phyloP scores from a whole-genome alignment of 2,797 vertebrate species.

The Intellagama lesueurii region DNA sequence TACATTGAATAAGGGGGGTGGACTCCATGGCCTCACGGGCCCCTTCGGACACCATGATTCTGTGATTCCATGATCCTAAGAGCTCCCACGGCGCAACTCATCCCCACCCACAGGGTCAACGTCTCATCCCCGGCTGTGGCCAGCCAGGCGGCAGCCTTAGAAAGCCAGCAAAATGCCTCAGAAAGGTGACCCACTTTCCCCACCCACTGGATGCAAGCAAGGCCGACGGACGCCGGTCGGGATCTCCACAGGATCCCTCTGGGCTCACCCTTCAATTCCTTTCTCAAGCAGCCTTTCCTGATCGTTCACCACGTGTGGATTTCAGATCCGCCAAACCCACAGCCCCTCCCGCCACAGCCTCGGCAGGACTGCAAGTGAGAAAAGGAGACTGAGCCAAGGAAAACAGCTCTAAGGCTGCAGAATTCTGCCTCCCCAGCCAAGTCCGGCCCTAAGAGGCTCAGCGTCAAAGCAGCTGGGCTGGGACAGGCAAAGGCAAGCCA shows the following conservation, averaged over 20 bases:
- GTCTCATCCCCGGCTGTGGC: neutral
- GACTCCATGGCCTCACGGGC: too few species aligned
- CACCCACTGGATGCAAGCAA: neutral
- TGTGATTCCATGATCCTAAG: too few species aligned
- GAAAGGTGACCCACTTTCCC: slow-evolving; percentile 14
- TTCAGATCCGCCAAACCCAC: neutral
- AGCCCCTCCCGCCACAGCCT: neutral
- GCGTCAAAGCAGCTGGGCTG: neutral
- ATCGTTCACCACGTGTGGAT: neutral
- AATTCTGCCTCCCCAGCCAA: neutral
- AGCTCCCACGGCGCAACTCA: neutral
- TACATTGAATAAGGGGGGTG: too few species aligned
- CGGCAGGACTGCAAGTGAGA: neutral
- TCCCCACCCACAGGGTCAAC: neutral
- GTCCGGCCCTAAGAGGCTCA: neutral
- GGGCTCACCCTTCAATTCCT: slow-evolving; percentile 20
- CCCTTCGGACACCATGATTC: too few species aligned
- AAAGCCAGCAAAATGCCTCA: neutral
- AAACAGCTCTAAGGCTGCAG: neutral
- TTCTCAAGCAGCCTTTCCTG: neutral
- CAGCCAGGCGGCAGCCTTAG: neutral
- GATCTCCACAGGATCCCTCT: neutral
- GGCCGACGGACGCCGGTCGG: neutral
- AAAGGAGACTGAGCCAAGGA: neutral
- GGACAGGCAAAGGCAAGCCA: too few species aligned